Conservation (phyloP, 2,797 vertebrate species). For the Cottoperca gobio region DNA sequence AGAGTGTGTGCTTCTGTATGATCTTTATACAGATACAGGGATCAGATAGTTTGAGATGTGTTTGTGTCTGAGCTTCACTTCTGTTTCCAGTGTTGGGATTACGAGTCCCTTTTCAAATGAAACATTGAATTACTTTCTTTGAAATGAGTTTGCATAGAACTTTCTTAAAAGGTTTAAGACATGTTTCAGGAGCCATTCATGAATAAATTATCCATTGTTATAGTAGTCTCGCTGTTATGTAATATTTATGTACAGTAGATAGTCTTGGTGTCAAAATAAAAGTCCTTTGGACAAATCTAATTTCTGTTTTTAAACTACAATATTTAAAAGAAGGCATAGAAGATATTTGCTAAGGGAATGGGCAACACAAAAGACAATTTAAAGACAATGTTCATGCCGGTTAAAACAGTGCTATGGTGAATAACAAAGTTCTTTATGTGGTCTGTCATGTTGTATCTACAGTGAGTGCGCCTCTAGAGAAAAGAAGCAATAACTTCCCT, state of each 20-base stretch:
- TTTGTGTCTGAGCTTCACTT: conserved; percentile 38
- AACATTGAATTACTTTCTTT: conserved; percentile 63
- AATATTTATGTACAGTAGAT: conserved; percentile 38
- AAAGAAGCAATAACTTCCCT: conserved; percentile 10
- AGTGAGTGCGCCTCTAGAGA: background rate
- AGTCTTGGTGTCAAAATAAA: conserved; percentile 39
- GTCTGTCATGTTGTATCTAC: conserved; percentile 17
- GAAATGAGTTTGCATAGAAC: conserved; percentile 51
- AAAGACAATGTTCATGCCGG: conserved; percentile 13
- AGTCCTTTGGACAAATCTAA: conserved; percentile 23
- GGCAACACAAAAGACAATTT: conserved; percentile 18
- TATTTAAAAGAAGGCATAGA: conserved; percentile 3
- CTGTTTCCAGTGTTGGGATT: conserved; percentile 53
- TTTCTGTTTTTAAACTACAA: conserved; percentile 30
- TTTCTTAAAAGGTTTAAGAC: conserved; percentile 51
- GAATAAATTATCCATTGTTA: conserved; percentile 62
- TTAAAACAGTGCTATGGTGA: background rate
- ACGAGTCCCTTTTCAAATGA: conserved; percentile 50
- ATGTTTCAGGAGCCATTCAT: conserved; percentile 50
- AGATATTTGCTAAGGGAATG: conserved; percentile 6
- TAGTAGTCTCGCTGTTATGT: conserved; percentile 21
- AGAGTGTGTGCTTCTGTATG: conserved; percentile 30
- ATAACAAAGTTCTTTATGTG: background rate
- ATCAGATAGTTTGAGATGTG: conserved; percentile 48
- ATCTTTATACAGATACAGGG: conserved; percentile 44